These are phyloP conservation scores for Phaethon lepturus DNA, from an alignment of 2,113 vertebrate species.

Conservation along the genomic window DNA sequence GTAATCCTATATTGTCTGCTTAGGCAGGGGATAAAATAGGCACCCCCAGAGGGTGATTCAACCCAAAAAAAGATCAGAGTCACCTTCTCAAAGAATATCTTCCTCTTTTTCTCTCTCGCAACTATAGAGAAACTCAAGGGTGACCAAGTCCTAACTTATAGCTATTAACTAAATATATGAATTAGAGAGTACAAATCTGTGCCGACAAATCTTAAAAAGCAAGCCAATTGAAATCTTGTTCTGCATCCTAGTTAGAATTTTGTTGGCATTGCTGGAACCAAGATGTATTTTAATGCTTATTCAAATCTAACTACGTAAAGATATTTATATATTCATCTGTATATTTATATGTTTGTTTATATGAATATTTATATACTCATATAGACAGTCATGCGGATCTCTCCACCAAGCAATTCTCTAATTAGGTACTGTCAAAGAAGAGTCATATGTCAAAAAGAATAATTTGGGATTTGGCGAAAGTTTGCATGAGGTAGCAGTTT, in stretches of 20 bases:
- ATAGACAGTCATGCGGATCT: neutral
- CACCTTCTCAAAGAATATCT: neutral
- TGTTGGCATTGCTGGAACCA: neutral
- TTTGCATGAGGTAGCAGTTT: neutral
- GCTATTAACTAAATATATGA: neutral
- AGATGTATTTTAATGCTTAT: neutral
- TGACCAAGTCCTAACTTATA: neutral
- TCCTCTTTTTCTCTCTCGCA: neutral
- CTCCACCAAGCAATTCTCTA: neutral
- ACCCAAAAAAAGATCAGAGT: neutral
- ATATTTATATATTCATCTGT: neutral
- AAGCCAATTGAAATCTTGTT: neutral
- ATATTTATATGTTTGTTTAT: constrained; percentile 9
- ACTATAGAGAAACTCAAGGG: neutral
- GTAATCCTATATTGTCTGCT: neutral
- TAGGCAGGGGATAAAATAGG: neutral
- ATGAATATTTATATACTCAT: neutral
- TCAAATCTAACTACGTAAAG: neutral
- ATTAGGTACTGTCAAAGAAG: neutral
- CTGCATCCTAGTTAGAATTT: neutral
- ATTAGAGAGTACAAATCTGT: neutral
- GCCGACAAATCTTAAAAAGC: neutral
- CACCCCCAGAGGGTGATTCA: neutral
- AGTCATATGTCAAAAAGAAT: neutral
- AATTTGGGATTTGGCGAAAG: neutral